A percentile compares a stretch with the other conserved stretches of the same genome.
Conservation (phyloP, 2,797 vertebrate species). For the Enteromius paludinosus region DNA sequence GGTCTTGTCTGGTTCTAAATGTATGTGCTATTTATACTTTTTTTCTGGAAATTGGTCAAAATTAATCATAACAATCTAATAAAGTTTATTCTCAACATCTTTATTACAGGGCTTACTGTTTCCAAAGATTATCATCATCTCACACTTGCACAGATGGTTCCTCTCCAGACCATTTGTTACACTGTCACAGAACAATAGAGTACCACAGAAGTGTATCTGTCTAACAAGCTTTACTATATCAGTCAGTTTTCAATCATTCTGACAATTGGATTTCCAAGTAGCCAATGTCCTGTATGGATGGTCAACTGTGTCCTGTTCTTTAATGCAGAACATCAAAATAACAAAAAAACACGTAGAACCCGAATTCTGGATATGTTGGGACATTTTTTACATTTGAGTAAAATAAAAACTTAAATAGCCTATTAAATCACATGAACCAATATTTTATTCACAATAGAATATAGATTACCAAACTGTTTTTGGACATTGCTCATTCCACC, state of each 20-base stretch:
- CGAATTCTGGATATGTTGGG: too few species aligned
- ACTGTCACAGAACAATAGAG: not conserved
- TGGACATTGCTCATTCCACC: too few species aligned
- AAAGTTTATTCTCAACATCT: not conserved
- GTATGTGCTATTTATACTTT: not conserved
- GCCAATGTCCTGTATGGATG: not conserved
- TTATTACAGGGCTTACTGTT: not conserved
- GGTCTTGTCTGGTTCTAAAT: not conserved
- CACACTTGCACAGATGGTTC: not conserved
- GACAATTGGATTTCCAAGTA: not conserved
- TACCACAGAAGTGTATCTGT: not conserved
- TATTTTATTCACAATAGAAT: too few species aligned
- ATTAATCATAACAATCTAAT: not conserved
- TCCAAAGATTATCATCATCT: not conserved
- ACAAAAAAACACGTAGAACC: slow-evolving; percentile 13
- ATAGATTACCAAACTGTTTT: too few species aligned
- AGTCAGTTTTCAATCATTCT: slow-evolving; percentile 1
- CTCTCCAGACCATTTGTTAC: slow-evolving; percentile 9
- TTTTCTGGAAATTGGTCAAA: not conserved
- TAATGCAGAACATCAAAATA: slow-evolving; percentile 21
- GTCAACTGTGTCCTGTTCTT: not conserved
- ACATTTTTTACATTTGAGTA: too few species aligned
- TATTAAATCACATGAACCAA: too few species aligned
- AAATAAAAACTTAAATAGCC: too few species aligned
- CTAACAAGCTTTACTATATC: not conserved